Evolutionary conservation across 2,888 invertebrate genomes (phyloP).

Genomic region (Phalangium opilio): DNA sequence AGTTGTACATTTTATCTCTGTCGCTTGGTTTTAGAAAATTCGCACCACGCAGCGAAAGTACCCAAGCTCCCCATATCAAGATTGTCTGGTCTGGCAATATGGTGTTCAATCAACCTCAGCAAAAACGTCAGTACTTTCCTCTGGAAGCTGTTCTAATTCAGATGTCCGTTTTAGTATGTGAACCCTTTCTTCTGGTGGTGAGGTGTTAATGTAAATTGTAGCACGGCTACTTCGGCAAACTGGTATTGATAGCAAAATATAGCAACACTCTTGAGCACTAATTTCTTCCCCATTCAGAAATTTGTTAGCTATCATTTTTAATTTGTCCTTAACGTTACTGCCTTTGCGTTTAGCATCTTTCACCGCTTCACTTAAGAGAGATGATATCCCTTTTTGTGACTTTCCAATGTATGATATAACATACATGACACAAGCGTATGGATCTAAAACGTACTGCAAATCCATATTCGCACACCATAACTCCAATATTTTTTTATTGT

Average conservation of each 20-base stretch:
- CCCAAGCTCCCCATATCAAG: constrained; percentile 15
- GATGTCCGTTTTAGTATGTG: constrained; percentile 21
- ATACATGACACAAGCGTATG: constrained; percentile 27
- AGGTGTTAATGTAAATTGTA: constrained; percentile 20
- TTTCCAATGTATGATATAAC: constrained; percentile 22
- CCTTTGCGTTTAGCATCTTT: constrained; percentile 23
- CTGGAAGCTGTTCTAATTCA: constrained; percentile 16
- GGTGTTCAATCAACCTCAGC: constrained; percentile 22
- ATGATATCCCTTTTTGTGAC: constrained; percentile 11
- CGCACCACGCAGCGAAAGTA: constrained; percentile 1
- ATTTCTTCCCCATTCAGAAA: constrained; percentile 23
- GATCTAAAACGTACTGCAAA: constrained; percentile 27
- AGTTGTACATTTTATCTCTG: too few species aligned
- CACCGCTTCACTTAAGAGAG: constrained; percentile 16
- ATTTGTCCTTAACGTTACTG: constrained; percentile 16
- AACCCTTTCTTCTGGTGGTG: constrained; percentile 21
- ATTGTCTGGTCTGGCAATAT: constrained; percentile 21
- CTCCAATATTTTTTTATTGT: constrained; percentile 21
- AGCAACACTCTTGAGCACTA: constrained; percentile 23
- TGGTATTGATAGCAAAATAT: constrained; percentile 20
- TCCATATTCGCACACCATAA: constrained; percentile 27
- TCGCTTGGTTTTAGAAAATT: constrained; percentile 20
- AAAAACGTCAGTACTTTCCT: constrained; percentile 6
- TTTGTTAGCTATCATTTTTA: constrained; percentile 19
- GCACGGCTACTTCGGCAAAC: constrained; percentile 17